Base-by-base conservation (phyloP, 1,140 invertebrate genomes). In the Drosophila triauraria region DNA sequence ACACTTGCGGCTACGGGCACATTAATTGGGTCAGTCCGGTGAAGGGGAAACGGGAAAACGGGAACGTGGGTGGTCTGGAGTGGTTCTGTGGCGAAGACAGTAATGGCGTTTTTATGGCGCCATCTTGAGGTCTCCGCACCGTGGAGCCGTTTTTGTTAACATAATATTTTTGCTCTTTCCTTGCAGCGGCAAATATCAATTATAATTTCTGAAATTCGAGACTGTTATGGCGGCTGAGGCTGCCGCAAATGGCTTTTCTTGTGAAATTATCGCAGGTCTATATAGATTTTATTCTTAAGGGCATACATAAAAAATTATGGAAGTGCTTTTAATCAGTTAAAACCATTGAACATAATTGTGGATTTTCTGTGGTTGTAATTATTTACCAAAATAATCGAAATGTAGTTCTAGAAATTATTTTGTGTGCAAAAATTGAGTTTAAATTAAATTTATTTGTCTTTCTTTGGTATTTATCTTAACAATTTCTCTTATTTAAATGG, bases 1-100 rank as follows among this genome's bases (percentile, higher is more conserved):
- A 76, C 81, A 84, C 81, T 84, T 78, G 81, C 80, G 81, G 81
- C 76, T 64, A 80, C 79, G 62, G 77, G 58, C 77, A 59, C 72
- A 62, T 84, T 84, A 84, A 84, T 84, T 84, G 81, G 81, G 76
- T 84, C 81, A 77, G 56, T 38, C 9, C 10, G 38, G 20, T 35
- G 44, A 15, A 20, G 27, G 53, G 35, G 17, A 13, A 20, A 9
- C 0, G 25, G 13, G 27, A 15, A 13, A 32, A 1, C 25, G 59
- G 20, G 20, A 20, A 20, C 20, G 17, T 42, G 60, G 13, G 56
- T 4, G 12, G 6, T 27, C 4, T 30, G 63, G 40, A 27, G 43
- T 17, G 32, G 35, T 5, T 56, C 32, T 44, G 17, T 46, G 46
- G 57, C 62, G 23, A 42, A 47, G 50, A 50, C 69, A 71, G 67